Percentiles rank a stretch among this genome's conserved stretches.
These are phyloP conservation scores for Euleptes europaea DNA, from an alignment of 2,113 vertebrate species.

Conservation along the genomic window DNA sequence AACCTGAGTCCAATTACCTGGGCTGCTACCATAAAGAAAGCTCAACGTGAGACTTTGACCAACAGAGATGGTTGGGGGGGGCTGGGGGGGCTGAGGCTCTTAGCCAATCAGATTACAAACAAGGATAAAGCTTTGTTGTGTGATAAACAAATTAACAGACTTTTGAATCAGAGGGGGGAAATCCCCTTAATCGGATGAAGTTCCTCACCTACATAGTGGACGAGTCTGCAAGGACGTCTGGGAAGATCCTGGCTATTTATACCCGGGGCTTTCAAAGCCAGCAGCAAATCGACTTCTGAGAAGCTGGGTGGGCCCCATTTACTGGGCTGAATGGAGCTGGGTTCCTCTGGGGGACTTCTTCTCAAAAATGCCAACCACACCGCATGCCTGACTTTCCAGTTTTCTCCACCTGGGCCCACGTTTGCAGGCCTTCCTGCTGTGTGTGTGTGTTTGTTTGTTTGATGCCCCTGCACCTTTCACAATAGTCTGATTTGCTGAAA, in stretches of 20 bases:
- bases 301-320: background rate
- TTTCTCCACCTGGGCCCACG: background rate
- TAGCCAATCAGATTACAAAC: background rate
- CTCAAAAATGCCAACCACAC: background rate
- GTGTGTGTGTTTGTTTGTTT: background rate
- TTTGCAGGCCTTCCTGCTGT: background rate
- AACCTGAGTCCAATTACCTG: too few relatives aligned
- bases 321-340: background rate
- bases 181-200: background rate
- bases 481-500: background rate
- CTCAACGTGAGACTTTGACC: too few relatives aligned
- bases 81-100: too few relatives aligned
- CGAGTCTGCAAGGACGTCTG: background rate
- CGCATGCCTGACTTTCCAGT: background rate
- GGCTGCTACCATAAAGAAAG: too few relatives aligned
- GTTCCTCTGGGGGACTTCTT: background rate
- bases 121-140: background rate
- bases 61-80: too few relatives aligned
- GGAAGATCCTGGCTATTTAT: background rate
- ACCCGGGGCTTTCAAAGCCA: background rate
- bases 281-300: background rate
- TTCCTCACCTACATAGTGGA: background rate
- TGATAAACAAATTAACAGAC: background rate
- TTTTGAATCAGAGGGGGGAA: background rate
- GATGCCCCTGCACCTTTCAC: background rate